A percentile compares a stretch with the other conserved stretches of the same genome.
Evolutionary conservation across 2,888 invertebrate genomes (phyloP).

Genomic region (Drosophila anomalipes): DNA sequence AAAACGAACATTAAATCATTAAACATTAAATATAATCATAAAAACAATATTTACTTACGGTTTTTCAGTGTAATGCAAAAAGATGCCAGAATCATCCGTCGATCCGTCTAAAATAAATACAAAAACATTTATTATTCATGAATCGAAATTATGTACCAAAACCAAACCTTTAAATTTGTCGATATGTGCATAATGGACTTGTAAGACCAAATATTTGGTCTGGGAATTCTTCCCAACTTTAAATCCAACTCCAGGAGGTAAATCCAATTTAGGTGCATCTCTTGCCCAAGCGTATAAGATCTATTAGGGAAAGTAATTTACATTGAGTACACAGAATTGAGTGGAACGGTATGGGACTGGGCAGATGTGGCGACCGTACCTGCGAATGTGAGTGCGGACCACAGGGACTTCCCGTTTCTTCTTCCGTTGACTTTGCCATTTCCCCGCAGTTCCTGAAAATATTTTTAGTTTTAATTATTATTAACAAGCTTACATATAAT

Average conservation of each 20-base stretch:
- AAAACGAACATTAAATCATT: conserved; percentile 13
- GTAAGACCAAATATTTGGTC: conserved; percentile 95
- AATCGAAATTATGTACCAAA: neutral
- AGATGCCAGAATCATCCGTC: conserved; percentile 94
- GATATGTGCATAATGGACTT: conserved; percentile 94
- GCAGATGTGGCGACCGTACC: conserved; percentile 46
- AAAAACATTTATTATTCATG: neutral
- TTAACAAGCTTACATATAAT: neutral
- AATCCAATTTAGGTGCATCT: conserved; percentile 92
- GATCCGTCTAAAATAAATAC: conserved; percentile 87
- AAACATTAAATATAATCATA: too few species aligned
- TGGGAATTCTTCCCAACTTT: conserved; percentile 93
- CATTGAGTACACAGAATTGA: neutral
- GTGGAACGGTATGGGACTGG: neutral
- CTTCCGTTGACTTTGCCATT: conserved; percentile 89
- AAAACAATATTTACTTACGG: conserved; percentile 86
- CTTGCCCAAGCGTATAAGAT: conserved; percentile 98
- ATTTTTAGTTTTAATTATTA: neutral
- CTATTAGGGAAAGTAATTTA: conserved; percentile 83
- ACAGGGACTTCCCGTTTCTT: conserved; percentile 91
- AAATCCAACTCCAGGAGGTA: conserved; percentile 96
- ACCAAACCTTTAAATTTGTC: conserved; percentile 87
- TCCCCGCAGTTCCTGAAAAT: conserved; percentile 94
- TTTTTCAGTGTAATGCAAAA: conserved; percentile 91
- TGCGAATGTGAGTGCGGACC: conserved; percentile 88